These are phyloP conservation scores for Drosophila suboccidentalis DNA, from an alignment of 2,888 invertebrate species.

Conservation along the genomic window DNA sequence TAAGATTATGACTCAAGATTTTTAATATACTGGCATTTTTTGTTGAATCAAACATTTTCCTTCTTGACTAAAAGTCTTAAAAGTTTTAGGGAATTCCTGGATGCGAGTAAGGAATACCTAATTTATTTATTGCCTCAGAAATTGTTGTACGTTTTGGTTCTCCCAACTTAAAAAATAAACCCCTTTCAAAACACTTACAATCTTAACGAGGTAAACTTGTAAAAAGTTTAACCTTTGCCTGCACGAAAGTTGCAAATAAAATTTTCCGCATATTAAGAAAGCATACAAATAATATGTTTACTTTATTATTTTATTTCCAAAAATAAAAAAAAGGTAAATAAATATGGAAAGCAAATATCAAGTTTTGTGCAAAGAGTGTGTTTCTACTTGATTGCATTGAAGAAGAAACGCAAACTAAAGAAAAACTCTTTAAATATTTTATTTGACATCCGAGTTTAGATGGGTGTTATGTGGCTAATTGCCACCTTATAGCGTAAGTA, in stretches of 20 bases:
- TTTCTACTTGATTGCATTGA: conserved; percentile 11
- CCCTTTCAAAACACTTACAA: background rate
- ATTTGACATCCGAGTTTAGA: conserved; percentile 20
- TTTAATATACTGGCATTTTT: too few species aligned
- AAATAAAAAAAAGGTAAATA: background rate
- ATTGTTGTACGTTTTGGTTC: background rate
- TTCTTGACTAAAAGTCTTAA: too few species aligned
- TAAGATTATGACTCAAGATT: too few species aligned
- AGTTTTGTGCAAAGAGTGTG: conserved; percentile 12
- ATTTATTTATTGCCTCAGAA: background rate
- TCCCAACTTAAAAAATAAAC: background rate
- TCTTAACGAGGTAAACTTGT: background rate
- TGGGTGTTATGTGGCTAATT: conserved; percentile 28
- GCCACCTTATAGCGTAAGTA: conserved; percentile 35
- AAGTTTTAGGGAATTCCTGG: too few species aligned
- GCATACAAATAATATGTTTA: conserved; percentile 2
- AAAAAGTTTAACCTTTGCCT: conserved; percentile 9
- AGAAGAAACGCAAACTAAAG: conserved; percentile 12
- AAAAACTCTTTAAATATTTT: conserved; percentile 23
- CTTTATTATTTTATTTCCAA: background rate
- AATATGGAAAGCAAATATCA: background rate
- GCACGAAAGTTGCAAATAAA: conserved; percentile 4
- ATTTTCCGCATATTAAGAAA: conserved; percentile 8
- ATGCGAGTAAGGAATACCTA: background rate
- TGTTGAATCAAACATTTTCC: too few species aligned